phyloP scores from a whole-genome alignment of 2,797 vertebrate species.

The Cottoperca gobio region DNA sequence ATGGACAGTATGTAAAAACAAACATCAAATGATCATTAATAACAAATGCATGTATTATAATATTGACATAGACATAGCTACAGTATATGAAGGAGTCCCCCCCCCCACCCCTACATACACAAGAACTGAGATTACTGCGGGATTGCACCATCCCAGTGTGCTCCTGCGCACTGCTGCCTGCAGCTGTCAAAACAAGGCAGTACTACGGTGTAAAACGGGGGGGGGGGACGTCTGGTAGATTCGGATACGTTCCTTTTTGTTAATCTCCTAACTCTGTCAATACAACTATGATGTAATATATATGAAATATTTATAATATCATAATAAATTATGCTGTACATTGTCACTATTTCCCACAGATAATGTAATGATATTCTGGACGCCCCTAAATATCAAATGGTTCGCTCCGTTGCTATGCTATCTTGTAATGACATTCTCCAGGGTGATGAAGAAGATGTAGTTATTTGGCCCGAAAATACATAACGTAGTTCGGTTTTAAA shows the following conservation, averaged over 20 bases:
- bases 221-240: accelerated
- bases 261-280: accelerated
- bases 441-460: slow-evolving; percentile 76
- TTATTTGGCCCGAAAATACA: slow-evolving; percentile 29
- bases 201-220: slow-evolving; percentile 25
- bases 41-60: not conserved
- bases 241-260: accelerated
- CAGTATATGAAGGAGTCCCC: not conserved
- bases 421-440: slow-evolving; percentile 72
- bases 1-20: too few relatives aligned
- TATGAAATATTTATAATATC: accelerated
- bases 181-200: slow-evolving; percentile 62
- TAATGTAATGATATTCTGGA: accelerated
- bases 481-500: slow-evolving; percentile 8
- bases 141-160: slow-evolving; percentile 62
- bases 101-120: not conserved
- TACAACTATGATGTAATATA: accelerated
- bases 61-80: not conserved
- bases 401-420: slow-evolving; percentile 81
- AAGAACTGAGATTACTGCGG: slow-evolving; percentile 38
- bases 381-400: slow-evolving; percentile 55
- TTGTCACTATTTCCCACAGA: accelerated
- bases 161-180: slow-evolving; percentile 32
- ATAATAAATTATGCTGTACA: not conserved
- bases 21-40: not conserved